Conservation (phyloP, 2,797 vertebrate species). For the Picus viridis region DNA sequence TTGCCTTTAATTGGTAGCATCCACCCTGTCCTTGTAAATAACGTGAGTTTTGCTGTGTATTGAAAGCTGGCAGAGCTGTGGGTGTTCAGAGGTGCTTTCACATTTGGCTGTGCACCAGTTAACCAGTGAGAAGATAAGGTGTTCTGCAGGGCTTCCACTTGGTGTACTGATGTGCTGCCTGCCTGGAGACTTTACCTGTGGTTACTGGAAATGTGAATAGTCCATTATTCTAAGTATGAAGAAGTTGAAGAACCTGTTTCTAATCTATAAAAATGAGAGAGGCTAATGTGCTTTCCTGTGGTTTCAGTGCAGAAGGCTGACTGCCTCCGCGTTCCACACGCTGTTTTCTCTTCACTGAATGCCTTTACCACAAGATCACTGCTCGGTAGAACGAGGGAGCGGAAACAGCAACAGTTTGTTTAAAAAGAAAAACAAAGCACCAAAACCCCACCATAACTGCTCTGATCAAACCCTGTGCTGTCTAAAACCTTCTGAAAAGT, state of each 20-base stretch:
- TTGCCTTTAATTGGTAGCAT: neutral
- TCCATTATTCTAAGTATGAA: slow-evolving; percentile 25
- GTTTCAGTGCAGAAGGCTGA: slow-evolving; percentile 59
- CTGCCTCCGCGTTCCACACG: slow-evolving; percentile 66
- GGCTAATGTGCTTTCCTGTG: slow-evolving; percentile 65
- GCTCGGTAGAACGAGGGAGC: slow-evolving; percentile 63
- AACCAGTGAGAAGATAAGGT: neutral
- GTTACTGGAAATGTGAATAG: slow-evolving; percentile 32
- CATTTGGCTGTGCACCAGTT: neutral
- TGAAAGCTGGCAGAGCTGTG: neutral
- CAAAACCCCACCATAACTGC: neutral
- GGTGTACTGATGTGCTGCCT: neutral
- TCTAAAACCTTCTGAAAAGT: slow-evolving; percentile 50
- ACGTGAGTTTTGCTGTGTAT: neutral
- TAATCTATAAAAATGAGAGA: slow-evolving; percentile 61
- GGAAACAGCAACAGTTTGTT: slow-evolving; percentile 66
- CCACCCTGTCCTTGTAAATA: neutral
- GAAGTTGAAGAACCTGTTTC: slow-evolving; percentile 66
- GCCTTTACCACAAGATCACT: slow-evolving; percentile 53
- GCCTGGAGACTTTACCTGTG: neutral
- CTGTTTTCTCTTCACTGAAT: slow-evolving; percentile 75
- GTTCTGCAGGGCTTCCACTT: neutral
- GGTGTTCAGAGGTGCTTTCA: fast-evolving
- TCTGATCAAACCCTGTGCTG: neutral
- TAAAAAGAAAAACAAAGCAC: neutral